phyloP scores from a whole-genome alignment of 2,888 invertebrate genomes.

The Darwinula stevensoni region DNA sequence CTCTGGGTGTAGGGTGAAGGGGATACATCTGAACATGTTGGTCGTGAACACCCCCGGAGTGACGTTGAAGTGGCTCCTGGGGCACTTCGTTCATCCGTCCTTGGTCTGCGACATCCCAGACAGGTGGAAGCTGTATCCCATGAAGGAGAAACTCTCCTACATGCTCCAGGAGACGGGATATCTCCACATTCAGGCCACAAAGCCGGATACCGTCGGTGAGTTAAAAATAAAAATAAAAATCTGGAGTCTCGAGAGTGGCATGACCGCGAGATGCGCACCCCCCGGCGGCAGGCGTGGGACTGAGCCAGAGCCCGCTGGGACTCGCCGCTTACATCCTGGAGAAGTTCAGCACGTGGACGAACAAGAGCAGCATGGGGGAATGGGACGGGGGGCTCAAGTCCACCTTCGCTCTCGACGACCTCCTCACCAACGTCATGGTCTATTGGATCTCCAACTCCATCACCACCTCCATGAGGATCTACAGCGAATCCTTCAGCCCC shows the following conservation, averaged over 20 bases:
- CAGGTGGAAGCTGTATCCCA: slow-evolving; percentile 12
- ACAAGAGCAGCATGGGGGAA: slow-evolving; percentile 19
- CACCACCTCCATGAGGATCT: slow-evolving; percentile 39
- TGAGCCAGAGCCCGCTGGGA: slow-evolving; percentile 49
- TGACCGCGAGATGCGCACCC: neutral
- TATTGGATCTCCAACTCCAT: slow-evolving; percentile 47
- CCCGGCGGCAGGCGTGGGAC: slow-evolving; percentile 25
- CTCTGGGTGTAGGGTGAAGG: slow-evolving; percentile 18
- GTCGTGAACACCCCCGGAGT: slow-evolving; percentile 13
- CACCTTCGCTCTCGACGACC: slow-evolving; percentile 33
- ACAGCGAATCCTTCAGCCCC: slow-evolving; percentile 25
- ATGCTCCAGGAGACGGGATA: slow-evolving; percentile 20
- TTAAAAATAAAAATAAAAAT: too few species aligned
- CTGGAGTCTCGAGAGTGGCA: too few species aligned
- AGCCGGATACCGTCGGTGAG: slow-evolving; percentile 58
- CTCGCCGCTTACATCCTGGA: slow-evolving; percentile 68
- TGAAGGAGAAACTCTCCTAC: slow-evolving; percentile 10
- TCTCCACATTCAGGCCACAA: slow-evolving; percentile 50
- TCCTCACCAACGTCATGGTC: slow-evolving; percentile 45
- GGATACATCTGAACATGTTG: slow-evolving; percentile 34
- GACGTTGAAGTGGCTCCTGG: slow-evolving; percentile 11
- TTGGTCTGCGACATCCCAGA: slow-evolving; percentile 12
- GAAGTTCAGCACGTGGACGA: slow-evolving; percentile 51
- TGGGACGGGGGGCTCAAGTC: slow-evolving; percentile 31
- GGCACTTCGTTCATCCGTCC: slow-evolving; percentile 11